Base-by-base conservation (phyloP, 2,888 invertebrate genomes). In the Chalcis sispes region DNA sequence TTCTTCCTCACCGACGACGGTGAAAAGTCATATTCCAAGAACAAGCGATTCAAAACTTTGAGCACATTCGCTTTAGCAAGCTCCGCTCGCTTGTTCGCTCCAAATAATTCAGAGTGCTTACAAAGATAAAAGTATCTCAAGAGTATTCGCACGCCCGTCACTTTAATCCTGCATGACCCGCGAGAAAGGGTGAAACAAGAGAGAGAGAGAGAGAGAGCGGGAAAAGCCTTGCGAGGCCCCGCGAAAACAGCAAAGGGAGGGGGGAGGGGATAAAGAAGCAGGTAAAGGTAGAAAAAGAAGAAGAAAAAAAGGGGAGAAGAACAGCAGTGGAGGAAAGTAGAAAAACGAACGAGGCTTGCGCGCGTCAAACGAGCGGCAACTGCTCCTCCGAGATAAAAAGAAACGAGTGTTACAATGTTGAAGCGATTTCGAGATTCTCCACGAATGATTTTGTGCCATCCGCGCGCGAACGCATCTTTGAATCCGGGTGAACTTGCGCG, bases 91-190 rank as follows among this genome's bases (percentile, higher is more conserved):
- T n/a, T n/a, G n/a, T 46, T 25, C 18, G 52, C 59, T 48, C 42
- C 64, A 71, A 75, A 75, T 75, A 75, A 75, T 75, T 70, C 64
- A 70, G 52, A 46, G 46, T 58, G 15, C 58, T 58, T 29, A 27
- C 32, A 56, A 58, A 66, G 72, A 72, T 72, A 72, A 72, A 72
- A 72, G 50, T 66, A 66, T 66, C 32, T 66, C 27, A 27, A 27
- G 65, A 62, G 54, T 52, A 54, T 62, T 62, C 59, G 72, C 50
- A 7, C 52, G 50, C 36, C 23, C 40, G 65, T 72, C 59, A 59
- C 59, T 52, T 72, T 50, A 59, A 59, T 72, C 32, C 50, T 40
- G 59, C 8, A 50, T 58, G 42, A 61, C 32, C 62, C 40, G 61
- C 27, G 70, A 15, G n/a, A 40, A 27, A 40, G 54, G 15, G 2